Base-by-base conservation (phyloP, 2,888 invertebrate species). In the Macrosoma leucophasiata region DNA sequence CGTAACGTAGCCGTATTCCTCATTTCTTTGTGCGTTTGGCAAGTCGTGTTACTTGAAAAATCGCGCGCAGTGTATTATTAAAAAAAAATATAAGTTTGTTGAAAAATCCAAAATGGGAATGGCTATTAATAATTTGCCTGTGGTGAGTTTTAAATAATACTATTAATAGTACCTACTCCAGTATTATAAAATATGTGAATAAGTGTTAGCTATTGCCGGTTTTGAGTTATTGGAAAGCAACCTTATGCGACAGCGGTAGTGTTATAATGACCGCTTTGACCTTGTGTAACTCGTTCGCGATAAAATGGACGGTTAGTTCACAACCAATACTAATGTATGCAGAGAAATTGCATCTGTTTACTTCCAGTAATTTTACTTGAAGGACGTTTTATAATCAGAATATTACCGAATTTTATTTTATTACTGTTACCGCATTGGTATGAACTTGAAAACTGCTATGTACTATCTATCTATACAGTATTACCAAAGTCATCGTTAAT, bases 261-360 rank as follows among this genome's bases (percentile, higher is more conserved):
- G 76, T 79, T 71, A 75, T 76, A 81, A 79, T 84, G 82, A 82
- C 84, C 84, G 81, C 71, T 81, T 82, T 81, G 82, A 82, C 84
- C 82, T 84, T 84, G 84, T 81, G 75, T 63, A 79, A 82, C 82
- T 77, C 62, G 75, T 72, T 70, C 64, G 72, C 75, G 72, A 75
- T 82, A 77, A 50, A 48, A 68, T 72, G 62, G 66, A 72, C 62
- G 65, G 61, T 62, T 67, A 60, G 59, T 60, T 56, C 55, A 53
- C 53, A 53, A 48, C 51, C 52, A 52, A 48, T 55, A 53, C 55
- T 58, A 59, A 28, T 55, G 48, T 51, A 47, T 61, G 55, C 55
- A 57, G 60, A 55, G 54, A 56, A 58, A 64, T 59, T 60, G 61
- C 60, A 62, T 50, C 52, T 46, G 29, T 41, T 39, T 38, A 18